Evolutionary conservation across 1,140 invertebrate species (phyloP).

Genomic region (Epicauta chinensis): DNA sequence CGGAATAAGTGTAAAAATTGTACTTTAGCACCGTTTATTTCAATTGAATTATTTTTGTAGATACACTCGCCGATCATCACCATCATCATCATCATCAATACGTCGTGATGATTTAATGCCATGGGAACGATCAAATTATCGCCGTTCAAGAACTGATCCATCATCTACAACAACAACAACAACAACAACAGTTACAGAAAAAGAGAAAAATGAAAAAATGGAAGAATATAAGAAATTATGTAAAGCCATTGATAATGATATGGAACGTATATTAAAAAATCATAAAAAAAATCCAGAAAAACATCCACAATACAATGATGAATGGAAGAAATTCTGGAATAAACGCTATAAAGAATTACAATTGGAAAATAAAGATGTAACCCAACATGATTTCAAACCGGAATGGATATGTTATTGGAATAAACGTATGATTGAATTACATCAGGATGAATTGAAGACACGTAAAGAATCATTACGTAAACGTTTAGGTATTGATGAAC

Average conservation of each 20-base stretch:
- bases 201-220: slow-evolving; percentile 24
- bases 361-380: slow-evolving; percentile 65
- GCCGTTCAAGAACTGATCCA: background rate
- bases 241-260: slow-evolving; percentile 45
- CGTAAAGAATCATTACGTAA: slow-evolving; percentile 50
- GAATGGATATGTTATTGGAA: slow-evolving; percentile 84
- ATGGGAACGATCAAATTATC: slow-evolving; percentile 26
- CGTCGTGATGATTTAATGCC: slow-evolving; percentile 19
- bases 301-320: slow-evolving; percentile 75
- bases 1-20: too few relatives aligned
- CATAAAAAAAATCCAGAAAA: slow-evolving; percentile 80
- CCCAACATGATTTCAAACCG: slow-evolving; percentile 75
- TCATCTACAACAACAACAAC: background rate
- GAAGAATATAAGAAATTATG: slow-evolving; percentile 41
- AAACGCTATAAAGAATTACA: slow-evolving; percentile 67
- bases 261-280: slow-evolving; percentile 56
- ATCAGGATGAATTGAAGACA: slow-evolving; percentile 56
- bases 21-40: background rate
- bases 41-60: background rate
- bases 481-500: slow-evolving; percentile 28
- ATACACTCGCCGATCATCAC: background rate
- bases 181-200: slow-evolving; percentile 23
- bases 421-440: slow-evolving; percentile 67
- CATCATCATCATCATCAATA: background rate
- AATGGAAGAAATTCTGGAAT: slow-evolving; percentile 72